phyloP scores from a whole-genome alignment of 2,113 vertebrate genomes.

The Stercorarius parasiticus region DNA sequence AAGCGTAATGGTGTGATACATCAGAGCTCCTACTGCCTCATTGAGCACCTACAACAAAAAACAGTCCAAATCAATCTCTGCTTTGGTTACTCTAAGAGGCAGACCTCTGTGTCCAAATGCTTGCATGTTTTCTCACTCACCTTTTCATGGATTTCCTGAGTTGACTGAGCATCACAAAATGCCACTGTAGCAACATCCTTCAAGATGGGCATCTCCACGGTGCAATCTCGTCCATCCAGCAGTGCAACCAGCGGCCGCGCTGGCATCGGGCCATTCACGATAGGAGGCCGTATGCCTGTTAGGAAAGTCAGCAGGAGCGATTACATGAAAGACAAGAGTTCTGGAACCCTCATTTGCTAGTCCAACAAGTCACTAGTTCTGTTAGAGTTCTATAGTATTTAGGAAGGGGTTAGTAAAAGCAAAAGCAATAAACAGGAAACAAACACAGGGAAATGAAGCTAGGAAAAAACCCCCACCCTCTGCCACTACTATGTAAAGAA shows the following conservation, averaged over 20 bases:
- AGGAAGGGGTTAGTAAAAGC: constrained; percentile 62
- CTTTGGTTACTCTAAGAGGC: not conserved
- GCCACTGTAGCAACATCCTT: constrained; percentile 92
- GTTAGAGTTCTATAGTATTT: not conserved
- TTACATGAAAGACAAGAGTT: not conserved
- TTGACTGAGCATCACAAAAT: constrained; percentile 91
- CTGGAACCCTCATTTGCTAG: not conserved
- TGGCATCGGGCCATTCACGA: constrained; percentile 90
- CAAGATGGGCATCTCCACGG: constrained; percentile 91
- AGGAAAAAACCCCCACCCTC: too few relatives aligned
- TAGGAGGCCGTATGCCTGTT: constrained; percentile 87
- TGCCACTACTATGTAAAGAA: not conserved
- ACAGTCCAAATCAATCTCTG: not conserved
- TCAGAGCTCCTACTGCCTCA: constrained; percentile 87
- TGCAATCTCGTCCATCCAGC: constrained; percentile 89
- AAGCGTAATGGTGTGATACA: constrained; percentile 91
- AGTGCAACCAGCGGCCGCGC: constrained; percentile 88
- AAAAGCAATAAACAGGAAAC: not conserved
- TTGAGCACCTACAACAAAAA: constrained; percentile 82
- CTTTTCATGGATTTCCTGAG: constrained; percentile 94
- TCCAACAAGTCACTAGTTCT: not conserved
- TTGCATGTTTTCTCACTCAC: constrained; percentile 43
- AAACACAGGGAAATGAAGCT: not conserved
- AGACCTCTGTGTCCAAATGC: not conserved
- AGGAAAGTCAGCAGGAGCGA: not conserved